A percentile compares a stretch with the other conserved stretches of the same genome.
Conservation (phyloP, 2,888 invertebrate genomes). For the Periphyllus acericola region DNA sequence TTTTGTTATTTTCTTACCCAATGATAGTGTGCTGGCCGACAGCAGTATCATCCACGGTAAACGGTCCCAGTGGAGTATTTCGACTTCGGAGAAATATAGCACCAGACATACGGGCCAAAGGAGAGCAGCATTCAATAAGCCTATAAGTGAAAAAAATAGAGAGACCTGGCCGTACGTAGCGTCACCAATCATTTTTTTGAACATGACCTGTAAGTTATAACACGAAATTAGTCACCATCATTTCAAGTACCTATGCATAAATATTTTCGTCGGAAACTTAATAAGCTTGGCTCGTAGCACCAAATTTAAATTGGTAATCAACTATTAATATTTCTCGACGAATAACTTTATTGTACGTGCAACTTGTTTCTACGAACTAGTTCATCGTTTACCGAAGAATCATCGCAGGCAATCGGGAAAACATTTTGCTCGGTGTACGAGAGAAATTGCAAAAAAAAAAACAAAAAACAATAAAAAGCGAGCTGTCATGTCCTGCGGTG, state of each 20-base stretch:
- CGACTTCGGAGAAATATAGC: conserved; percentile 86
- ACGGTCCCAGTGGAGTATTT: conserved; percentile 82
- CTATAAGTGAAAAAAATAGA: conserved; percentile 90
- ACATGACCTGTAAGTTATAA: conserved; percentile 78
- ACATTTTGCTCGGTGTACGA: too few species aligned
- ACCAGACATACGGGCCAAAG: conserved; percentile 92
- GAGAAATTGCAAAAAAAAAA: too few species aligned
- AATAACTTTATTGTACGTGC: too few species aligned
- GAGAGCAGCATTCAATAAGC: conserved; percentile 85
- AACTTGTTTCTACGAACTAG: too few species aligned
- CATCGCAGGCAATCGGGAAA: too few species aligned
- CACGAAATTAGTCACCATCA: not conserved
- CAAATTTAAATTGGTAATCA: too few species aligned
- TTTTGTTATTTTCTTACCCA: conserved; percentile 71
- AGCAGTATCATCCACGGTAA: conserved; percentile 90
- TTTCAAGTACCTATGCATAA: not conserved
- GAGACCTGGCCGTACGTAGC: conserved; percentile 92
- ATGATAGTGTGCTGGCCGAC: conserved; percentile 80
- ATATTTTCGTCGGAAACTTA: too few species aligned
- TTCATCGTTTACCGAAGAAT: too few species aligned
- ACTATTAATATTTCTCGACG: too few species aligned
- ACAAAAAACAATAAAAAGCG: too few species aligned
- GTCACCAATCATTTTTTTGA: conserved; percentile 93
- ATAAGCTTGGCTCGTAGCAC: too few species aligned
- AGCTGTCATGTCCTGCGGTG: too few species aligned